These are phyloP conservation scores for Monopis laevigella DNA, from an alignment of 2,888 invertebrate genomes.

Conservation along the genomic window DNA sequence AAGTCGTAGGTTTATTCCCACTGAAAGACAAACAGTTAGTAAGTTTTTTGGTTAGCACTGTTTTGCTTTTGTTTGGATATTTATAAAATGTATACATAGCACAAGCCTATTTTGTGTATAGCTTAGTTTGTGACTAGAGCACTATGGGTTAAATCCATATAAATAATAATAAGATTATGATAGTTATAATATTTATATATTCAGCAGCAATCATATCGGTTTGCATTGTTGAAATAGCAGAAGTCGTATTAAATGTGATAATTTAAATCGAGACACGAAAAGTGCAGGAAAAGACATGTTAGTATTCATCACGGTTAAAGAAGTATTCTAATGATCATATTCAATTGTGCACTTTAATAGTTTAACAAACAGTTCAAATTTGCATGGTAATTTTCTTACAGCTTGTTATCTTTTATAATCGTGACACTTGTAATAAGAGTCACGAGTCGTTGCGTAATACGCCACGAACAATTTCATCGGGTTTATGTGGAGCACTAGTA, in stretches of 20 bases:
- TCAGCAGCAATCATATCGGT: too few relatives aligned
- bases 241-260: conserved; percentile 28
- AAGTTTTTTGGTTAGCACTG: too few relatives aligned
- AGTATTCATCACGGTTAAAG: conserved; percentile 36
- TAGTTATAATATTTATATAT: too few relatives aligned
- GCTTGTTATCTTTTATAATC: conserved; percentile 40
- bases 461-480: conserved; percentile 39
- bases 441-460: conserved; percentile 62
- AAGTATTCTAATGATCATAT: conserved; percentile 6
- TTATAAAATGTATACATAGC: too few relatives aligned
- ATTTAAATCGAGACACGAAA: conserved; percentile 32
- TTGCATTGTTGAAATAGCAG: conserved; percentile 11
- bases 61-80: too few relatives aligned
- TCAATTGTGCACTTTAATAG: conserved; percentile 1
- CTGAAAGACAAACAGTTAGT: too few relatives aligned
- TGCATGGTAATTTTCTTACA: conserved; percentile 23
- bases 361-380: conserved; percentile 27
- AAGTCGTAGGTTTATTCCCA: too few relatives aligned
- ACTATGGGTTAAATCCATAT: too few relatives aligned
- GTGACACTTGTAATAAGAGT: conserved; percentile 47
- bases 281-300: conserved; percentile 42
- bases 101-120: too few relatives aligned
- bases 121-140: too few relatives aligned
- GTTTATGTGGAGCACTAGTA: conserved; percentile 33
- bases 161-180: too few relatives aligned